A percentile compares a stretch with the other conserved stretches of the same genome.
Evolutionary conservation across 2,113 vertebrate genomes (phyloP).

Genomic region (Petrocephalus microphthalmus): DNA sequence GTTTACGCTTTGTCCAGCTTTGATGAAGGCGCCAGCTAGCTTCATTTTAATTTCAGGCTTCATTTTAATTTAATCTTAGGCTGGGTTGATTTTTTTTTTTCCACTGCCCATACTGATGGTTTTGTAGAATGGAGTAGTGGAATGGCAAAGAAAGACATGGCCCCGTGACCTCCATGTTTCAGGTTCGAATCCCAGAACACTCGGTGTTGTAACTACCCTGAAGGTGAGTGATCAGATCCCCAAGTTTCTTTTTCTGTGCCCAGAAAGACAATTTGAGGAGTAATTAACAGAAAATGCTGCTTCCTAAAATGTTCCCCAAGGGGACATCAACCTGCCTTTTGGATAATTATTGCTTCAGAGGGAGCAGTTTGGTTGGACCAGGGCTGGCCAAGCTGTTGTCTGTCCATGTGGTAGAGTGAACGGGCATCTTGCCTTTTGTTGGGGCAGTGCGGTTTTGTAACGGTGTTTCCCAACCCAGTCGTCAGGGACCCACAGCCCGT

Average conservation of each 20-base stretch:
- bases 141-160: neutral
- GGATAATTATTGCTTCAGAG: neutral
- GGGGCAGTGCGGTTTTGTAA: neutral
- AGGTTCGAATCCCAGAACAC: neutral
- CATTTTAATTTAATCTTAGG: too few species aligned
- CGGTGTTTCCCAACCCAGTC: neutral
- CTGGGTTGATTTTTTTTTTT: neutral
- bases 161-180: neutral
- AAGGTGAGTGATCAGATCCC: too few species aligned
- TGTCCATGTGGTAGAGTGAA: neutral
- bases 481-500: neutral
- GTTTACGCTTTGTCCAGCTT: neutral
- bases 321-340: neutral
- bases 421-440: neutral
- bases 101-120: neutral
- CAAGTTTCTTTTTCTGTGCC: neutral
- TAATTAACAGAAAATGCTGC: neutral
- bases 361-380: neutral
- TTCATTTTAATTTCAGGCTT: neutral
- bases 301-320: neutral
- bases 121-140: neutral
- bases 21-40: neutral
- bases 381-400: neutral
- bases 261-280: neutral
- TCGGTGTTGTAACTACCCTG: neutral